Conservation (phyloP, 2,888 invertebrate genomes). For the Tipula helvola region DNA sequence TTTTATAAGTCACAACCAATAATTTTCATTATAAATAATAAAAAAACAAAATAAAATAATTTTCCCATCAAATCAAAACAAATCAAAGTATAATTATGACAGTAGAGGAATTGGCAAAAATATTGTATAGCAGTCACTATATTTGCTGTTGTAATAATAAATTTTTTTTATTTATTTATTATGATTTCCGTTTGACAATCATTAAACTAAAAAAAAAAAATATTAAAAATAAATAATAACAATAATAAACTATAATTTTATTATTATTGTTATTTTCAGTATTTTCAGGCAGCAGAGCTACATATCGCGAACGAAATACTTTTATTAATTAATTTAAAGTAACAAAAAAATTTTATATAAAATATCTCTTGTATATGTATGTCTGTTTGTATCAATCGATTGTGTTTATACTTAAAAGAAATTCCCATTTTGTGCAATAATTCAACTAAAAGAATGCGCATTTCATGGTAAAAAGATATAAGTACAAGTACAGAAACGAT, state of each 20-base stretch:
- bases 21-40: background rate
- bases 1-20: background rate
- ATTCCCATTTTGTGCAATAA: background rate
- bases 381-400: background rate
- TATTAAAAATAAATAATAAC: background rate
- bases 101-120: background rate
- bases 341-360: background rate
- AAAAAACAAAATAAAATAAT: background rate
- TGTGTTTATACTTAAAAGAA: background rate
- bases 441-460: background rate
- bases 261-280: background rate
- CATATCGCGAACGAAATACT: background rate
- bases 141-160: background rate
- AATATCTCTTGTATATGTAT: background rate
- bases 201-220: background rate
- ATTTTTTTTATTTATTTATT: background rate
- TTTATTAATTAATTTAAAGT: background rate
- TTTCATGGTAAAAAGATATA: background rate
- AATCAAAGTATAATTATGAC: slow-evolving; percentile 4
- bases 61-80: slow-evolving; percentile 4
- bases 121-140: background rate
- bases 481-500: background rate
- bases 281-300: background rate
- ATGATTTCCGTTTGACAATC: slow-evolving; percentile 4
- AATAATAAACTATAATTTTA: background rate